Percentiles rank a stretch among this genome's conserved stretches.
phyloP scores from a whole-genome alignment of 2,888 invertebrate genomes.

The Campoplex capitator region DNA sequence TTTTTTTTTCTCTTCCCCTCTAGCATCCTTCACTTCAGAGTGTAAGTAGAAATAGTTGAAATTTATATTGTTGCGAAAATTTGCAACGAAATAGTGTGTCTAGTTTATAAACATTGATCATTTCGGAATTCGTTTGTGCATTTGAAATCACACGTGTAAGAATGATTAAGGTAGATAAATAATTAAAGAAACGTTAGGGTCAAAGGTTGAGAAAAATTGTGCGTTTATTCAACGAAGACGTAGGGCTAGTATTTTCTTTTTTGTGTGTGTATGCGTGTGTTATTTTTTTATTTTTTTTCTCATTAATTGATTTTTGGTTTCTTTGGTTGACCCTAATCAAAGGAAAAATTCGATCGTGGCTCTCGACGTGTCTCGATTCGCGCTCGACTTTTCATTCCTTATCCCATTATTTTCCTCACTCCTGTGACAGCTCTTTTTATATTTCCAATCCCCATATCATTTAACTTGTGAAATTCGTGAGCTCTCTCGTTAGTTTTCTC shows the following conservation, averaged over 20 bases:
- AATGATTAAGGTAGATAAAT: slow-evolving; percentile 59
- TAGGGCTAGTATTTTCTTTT: slow-evolving; percentile 75
- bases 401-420: background rate
- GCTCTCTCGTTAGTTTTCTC: background rate
- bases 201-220: slow-evolving; percentile 83
- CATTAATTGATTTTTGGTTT: slow-evolving; percentile 29
- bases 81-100: background rate
- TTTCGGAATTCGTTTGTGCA: background rate
- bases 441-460: background rate
- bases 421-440: background rate
- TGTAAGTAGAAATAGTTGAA: background rate
- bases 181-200: slow-evolving; percentile 76
- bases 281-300: slow-evolving; percentile 58
- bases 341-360: slow-evolving; percentile 32
- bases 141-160: background rate
- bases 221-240: slow-evolving; percentile 84
- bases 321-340: slow-evolving; percentile 19
- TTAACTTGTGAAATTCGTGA: background rate
- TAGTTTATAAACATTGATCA: background rate
- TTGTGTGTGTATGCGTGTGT: background rate
- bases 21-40: background rate
- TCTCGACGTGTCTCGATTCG: slow-evolving; percentile 29
- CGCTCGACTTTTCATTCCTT: slow-evolving; percentile 11
- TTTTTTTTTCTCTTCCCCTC: background rate
- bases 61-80: background rate